These are phyloP conservation scores for Aphrocallistes beatrix DNA, from an alignment of 37 sponge, comb jelly and placozoan genomes.

Conservation along the genomic window DNA sequence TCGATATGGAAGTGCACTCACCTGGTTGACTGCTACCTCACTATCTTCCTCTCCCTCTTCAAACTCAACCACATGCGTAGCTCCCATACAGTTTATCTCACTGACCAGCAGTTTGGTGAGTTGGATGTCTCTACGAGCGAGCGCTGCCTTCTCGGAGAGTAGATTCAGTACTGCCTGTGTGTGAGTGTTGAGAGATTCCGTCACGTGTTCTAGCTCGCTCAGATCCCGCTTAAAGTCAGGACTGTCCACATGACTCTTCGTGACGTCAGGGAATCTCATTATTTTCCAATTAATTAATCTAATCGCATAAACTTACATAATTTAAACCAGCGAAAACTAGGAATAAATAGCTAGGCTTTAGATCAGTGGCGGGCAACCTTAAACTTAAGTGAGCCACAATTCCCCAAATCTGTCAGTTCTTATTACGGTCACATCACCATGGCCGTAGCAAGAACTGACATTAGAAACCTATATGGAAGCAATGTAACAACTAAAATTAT, in stretches of 20 bases:
- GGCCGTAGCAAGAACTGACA: no score
- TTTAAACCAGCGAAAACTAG: no score
- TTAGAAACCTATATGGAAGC: no score
- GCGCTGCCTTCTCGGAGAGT: not conserved
- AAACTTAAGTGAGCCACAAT: no score
- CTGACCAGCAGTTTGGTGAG: not conserved
- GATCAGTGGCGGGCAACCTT: no score
- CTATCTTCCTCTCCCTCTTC: not conserved
- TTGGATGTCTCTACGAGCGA: not conserved
- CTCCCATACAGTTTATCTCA: not conserved
- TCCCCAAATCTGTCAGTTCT: no score
- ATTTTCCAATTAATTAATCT: not conserved
- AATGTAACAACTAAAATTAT: no score
- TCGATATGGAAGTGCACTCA: no score
- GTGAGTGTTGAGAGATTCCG: not conserved
- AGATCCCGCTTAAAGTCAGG: not conserved
- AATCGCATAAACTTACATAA: no score
- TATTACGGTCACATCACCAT: no score
- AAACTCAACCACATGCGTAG: not conserved
- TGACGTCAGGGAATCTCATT: not conserved
- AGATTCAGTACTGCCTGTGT: not conserved
- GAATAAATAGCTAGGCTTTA: no score
- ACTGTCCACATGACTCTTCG: not conserved
- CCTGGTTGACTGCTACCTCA: not conserved
- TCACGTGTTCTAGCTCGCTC: not conserved